These are phyloP conservation scores for Eulemur rubriventer DNA, from an alignment of 2,797 vertebrate genomes.

Conservation along the genomic window DNA sequence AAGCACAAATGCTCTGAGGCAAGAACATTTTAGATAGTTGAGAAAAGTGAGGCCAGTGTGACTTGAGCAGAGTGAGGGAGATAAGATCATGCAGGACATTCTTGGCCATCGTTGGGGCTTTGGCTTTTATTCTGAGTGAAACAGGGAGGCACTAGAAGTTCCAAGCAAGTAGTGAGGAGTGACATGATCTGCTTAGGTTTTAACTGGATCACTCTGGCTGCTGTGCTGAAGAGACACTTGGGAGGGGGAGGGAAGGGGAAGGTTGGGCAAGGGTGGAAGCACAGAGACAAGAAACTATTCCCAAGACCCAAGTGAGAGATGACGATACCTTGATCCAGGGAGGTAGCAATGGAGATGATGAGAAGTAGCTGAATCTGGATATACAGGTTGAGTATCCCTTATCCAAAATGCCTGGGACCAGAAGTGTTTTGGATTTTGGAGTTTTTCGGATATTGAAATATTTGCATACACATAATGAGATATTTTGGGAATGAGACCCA, in stretches of 20 bases:
- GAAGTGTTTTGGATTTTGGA: too few relatives aligned
- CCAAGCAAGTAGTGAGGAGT: not conserved
- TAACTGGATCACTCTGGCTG: not conserved
- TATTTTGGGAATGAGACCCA: too few relatives aligned
- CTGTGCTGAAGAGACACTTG: not conserved
- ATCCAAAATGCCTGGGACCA: too few relatives aligned
- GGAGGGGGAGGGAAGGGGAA: not conserved
- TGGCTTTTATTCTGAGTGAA: not conserved
- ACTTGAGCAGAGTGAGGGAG: not conserved
- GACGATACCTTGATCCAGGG: not conserved
- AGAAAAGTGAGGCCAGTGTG: not conserved
- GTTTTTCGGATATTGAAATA: too few relatives aligned
- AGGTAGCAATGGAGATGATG: not conserved
- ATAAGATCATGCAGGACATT: not conserved
- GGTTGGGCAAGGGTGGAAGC: not conserved
- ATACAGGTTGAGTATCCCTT: too few relatives aligned
- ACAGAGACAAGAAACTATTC: not conserved
- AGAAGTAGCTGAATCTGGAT: not conserved
- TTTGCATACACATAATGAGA: too few relatives aligned
- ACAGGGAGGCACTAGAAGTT: not conserved
- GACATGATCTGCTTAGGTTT: not conserved
- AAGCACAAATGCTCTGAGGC: not conserved
- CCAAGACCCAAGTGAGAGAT: not conserved
- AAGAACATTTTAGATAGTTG: not conserved
- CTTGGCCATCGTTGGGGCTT: not conserved